Base-by-base conservation (phyloP, 2,888 invertebrate species). In the Anarsia innoxiella region DNA sequence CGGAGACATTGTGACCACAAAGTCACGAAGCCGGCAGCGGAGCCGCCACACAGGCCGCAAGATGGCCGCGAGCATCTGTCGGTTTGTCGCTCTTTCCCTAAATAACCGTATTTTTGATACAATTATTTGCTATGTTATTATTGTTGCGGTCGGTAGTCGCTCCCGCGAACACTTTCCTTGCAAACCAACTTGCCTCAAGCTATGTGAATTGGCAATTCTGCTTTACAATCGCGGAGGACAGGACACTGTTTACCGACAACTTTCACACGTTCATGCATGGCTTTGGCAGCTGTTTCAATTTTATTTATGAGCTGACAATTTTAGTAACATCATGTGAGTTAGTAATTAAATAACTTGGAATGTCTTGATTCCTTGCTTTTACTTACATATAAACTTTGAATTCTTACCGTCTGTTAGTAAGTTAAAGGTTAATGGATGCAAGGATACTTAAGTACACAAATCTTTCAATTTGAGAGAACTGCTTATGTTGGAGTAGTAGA, bases 51-150 rank as follows among this genome's bases (percentile, higher is more conserved):
- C n/a, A n/a, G 5, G 61, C 75, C 76, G 61, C 76, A 80, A 72
- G 67, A 78, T 78, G 72, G 82, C 82, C 74, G 72, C 71, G 60
- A 79, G 83, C 83, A 83, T 79, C 78, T 84, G 83, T 79, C 80
- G 72, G 65, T 66, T 79, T 79, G 79, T 74, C 82, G 80, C 79
- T 77, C 67, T 76, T 80, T 68, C 65, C 59, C 60, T 63, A 72
- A 77, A 76, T 74, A 73, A 74, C 72, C 55, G 66, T 73, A 67
- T 59, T 73, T 66, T 68, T 66, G 66, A 65, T 70, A 68, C 67
- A 78, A 76, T 83, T 77, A 76, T 71, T 66, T 66, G 58, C 56
- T 63, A 55, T 66, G 61, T 65, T 64, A 66, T 67, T 74, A 72
- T 69, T 67, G 59, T 60, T 82, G 82, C 58, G 83, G 83, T 82